Conservation (phyloP, 2,888 invertebrate genomes). For the Ligdia adustata region DNA sequence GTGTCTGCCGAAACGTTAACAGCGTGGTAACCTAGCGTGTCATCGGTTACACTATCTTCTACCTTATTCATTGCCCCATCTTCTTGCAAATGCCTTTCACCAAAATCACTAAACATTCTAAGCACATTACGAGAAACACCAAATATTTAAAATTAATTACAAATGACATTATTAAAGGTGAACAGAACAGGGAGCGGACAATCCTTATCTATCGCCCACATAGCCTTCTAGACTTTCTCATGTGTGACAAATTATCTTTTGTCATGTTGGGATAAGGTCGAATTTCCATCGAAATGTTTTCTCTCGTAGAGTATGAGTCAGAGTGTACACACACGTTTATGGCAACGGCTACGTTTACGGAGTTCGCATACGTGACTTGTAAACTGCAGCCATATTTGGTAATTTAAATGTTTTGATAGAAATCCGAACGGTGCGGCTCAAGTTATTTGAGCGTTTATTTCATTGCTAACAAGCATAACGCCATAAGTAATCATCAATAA, state of each 20-base stretch:
- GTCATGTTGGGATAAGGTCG: slow-evolving; percentile 43
- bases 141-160: slow-evolving; percentile 33
- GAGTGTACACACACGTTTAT: slow-evolving; percentile 50
- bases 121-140: slow-evolving; percentile 19
- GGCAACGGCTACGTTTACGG: slow-evolving; percentile 53
- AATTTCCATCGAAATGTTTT: slow-evolving; percentile 36
- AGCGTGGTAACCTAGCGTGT: not conserved
- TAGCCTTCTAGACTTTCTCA: slow-evolving; percentile 34
- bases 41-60: slow-evolving; percentile 1
- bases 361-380: slow-evolving; percentile 54
- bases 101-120: slow-evolving; percentile 15
- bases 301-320: slow-evolving; percentile 56
- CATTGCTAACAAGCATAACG: slow-evolving; percentile 13
- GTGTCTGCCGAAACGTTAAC: slow-evolving; percentile 11
- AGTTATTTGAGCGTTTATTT: slow-evolving; percentile 18
- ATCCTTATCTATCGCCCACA: slow-evolving; percentile 70
- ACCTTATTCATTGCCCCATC: slow-evolving; percentile 12
- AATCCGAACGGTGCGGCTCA: slow-evolving; percentile 41
- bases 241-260: slow-evolving; percentile 34
- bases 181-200: slow-evolving; percentile 50
- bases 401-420: slow-evolving; percentile 57
- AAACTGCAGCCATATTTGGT: slow-evolving; percentile 60
- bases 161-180: slow-evolving; percentile 32
- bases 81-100: slow-evolving; percentile 16
- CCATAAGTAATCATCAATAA: slow-evolving; percentile 6